Percentiles rank a stretch among this genome's conserved stretches.
Conservation (phyloP, 1,140 invertebrate genomes). For the Drosophila ananassae region DNA sequence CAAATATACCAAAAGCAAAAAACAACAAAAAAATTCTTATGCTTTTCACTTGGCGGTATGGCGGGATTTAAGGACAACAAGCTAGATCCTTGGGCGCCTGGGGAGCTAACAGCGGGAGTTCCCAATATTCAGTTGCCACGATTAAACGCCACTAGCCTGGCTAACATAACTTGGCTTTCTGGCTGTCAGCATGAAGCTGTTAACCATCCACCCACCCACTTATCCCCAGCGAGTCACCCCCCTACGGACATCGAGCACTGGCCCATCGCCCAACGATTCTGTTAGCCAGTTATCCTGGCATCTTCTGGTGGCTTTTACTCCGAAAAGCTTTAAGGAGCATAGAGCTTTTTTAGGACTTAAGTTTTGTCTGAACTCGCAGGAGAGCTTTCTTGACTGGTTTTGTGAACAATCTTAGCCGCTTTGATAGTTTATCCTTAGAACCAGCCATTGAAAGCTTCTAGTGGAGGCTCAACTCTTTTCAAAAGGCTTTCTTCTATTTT, state of each 20-base stretch:
- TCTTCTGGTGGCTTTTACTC: too few species aligned
- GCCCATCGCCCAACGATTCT: not conserved
- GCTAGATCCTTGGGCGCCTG: not conserved
- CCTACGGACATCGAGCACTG: too few species aligned
- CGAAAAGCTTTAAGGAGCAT: too few species aligned
- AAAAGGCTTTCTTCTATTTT: too few species aligned
- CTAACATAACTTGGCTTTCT: conserved; percentile 47
- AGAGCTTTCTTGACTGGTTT: too few species aligned
- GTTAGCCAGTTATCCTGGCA: not conserved
- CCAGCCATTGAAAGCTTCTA: too few species aligned
- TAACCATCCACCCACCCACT: not conserved
- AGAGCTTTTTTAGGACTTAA: too few species aligned
- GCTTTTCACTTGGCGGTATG: conserved; percentile 45
- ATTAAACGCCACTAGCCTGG: conserved; percentile 10
- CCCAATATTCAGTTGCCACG: conserved; percentile 11
- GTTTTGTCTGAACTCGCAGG: too few species aligned
- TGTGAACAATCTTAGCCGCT: too few species aligned
- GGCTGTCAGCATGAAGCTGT: conserved; percentile 35
- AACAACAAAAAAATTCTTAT: conserved; percentile 4
- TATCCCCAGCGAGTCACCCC: not conserved
- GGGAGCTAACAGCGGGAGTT: conserved; percentile 25
- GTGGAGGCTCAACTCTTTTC: too few species aligned
- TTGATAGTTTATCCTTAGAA: too few species aligned
- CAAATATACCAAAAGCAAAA: conserved; percentile 39
- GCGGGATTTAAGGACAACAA: not conserved